Evolutionary conservation across 2,797 vertebrate species (phyloP).

Genomic region (Trachurus trachurus): DNA sequence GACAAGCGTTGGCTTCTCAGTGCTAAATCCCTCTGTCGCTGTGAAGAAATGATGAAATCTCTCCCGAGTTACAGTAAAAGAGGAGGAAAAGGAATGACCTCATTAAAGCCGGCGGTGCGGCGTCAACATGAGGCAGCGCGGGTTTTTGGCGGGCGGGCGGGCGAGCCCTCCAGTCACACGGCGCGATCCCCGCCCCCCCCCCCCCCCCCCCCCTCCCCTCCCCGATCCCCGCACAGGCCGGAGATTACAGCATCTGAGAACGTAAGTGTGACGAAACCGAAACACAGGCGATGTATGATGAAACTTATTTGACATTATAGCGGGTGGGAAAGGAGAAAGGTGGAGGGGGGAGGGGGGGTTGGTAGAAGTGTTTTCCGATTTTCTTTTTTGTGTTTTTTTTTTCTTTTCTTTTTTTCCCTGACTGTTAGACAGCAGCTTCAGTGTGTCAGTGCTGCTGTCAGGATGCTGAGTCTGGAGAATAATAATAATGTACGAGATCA

Average conservation of each 20-base stretch:
- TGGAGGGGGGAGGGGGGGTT: not conserved
- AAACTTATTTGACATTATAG: conserved; percentile 52
- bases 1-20: not conserved
- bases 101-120: conserved; percentile 49
- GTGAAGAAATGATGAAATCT: conserved; percentile 50
- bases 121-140: not conserved
- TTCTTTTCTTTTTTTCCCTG: not conserved
- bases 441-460: conserved; percentile 23
- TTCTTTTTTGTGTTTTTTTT: not conserved
- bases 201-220: too few relatives aligned
- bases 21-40: conserved; percentile 13
- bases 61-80: conserved; percentile 41
- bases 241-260: conserved; percentile 49
- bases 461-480: conserved; percentile 19
- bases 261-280: conserved; percentile 62
- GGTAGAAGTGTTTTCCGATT: not conserved
- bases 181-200: not conserved
- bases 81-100: conserved; percentile 35
- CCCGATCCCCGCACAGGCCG: conserved; percentile 27
- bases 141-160: not conserved
- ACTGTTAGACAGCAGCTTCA: conserved; percentile 18
- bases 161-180: conserved; percentile 48
- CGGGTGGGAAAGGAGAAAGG: not conserved
- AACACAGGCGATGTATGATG: conserved; percentile 63
- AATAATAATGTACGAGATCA: conserved; percentile 25